Evolutionary conservation across 2,113 vertebrate genomes (phyloP).

Genomic region (Triplophysa siluroides): DNA sequence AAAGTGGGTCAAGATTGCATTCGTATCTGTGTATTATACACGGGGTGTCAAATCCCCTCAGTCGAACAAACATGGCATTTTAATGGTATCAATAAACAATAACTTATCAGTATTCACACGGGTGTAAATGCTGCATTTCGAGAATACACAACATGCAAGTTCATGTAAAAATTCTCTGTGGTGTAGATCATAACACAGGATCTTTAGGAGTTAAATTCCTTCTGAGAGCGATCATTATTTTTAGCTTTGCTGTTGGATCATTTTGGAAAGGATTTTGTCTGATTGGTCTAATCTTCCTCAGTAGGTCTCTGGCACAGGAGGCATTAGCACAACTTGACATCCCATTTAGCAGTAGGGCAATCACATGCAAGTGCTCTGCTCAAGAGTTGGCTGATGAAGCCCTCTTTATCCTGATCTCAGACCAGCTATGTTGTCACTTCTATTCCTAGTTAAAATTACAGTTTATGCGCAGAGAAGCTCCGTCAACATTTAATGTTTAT

Average conservation of each 20-base stretch:
- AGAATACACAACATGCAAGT: too few species aligned
- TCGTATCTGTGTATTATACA: too few species aligned
- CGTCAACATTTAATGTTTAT: not conserved
- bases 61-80: too few species aligned
- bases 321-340: conserved; percentile 48
- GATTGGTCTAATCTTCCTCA: conserved; percentile 57
- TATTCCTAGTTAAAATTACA: not conserved
- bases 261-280: conserved; percentile 56
- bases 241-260: conserved; percentile 49
- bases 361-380: conserved; percentile 32
- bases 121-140: too few species aligned
- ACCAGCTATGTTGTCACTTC: conserved; percentile 8
- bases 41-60: too few species aligned
- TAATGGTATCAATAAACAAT: too few species aligned
- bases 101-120: too few species aligned
- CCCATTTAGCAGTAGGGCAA: conserved; percentile 38
- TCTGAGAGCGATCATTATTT: conserved; percentile 41
- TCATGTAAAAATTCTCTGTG: too few species aligned
- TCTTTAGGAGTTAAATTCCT: conserved; percentile 35
- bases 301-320: conserved; percentile 53
- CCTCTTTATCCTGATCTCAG: not conserved
- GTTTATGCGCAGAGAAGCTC: not conserved
- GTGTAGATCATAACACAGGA: not conserved
- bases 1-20: too few species aligned
- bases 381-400: not conserved